Conservation (phyloP, 2,797 vertebrate genomes). For the Spinibarbus caldwelli region DNA sequence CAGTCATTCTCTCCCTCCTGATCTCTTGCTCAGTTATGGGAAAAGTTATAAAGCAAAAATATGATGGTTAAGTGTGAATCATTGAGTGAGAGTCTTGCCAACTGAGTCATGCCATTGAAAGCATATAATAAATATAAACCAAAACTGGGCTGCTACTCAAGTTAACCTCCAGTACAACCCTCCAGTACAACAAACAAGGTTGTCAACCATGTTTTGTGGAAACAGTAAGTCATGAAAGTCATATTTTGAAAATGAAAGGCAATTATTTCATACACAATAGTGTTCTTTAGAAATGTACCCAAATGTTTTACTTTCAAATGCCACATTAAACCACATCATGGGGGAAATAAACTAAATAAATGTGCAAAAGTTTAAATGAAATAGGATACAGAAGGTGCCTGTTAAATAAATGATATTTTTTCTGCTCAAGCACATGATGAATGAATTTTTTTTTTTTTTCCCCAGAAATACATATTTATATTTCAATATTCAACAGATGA, state of each 20-base stretch:
- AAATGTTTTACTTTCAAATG: constrained; percentile 5
- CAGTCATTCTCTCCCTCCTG: not conserved
- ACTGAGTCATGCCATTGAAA: not conserved
- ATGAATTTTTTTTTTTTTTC: no score
- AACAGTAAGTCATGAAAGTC: constrained; percentile 1
- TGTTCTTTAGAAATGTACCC: not conserved
- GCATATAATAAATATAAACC: not conserved
- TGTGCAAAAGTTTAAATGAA: not conserved
- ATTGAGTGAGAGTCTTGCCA: constrained; percentile 21
- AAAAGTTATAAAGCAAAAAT: constrained; percentile 21
- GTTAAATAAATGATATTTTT: no score
- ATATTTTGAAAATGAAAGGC: not conserved
- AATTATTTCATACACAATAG: not conserved
- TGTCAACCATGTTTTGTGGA: not conserved
- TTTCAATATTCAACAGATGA: not conserved
- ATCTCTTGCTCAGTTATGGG: constrained; percentile 29
- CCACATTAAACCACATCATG: not conserved
- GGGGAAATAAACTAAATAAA: not conserved
- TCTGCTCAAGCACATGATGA: no score
- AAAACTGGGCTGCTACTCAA: not conserved
- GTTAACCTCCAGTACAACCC: not conserved
- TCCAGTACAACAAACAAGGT: constrained; percentile 9
- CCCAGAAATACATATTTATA: not conserved
- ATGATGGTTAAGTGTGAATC: constrained; percentile 31
- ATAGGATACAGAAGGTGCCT: not conserved